Percentiles rank a stretch among this genome's conserved stretches.
Conservation (phyloP, 2,797 vertebrate genomes). For the Octomys mimax region DNA sequence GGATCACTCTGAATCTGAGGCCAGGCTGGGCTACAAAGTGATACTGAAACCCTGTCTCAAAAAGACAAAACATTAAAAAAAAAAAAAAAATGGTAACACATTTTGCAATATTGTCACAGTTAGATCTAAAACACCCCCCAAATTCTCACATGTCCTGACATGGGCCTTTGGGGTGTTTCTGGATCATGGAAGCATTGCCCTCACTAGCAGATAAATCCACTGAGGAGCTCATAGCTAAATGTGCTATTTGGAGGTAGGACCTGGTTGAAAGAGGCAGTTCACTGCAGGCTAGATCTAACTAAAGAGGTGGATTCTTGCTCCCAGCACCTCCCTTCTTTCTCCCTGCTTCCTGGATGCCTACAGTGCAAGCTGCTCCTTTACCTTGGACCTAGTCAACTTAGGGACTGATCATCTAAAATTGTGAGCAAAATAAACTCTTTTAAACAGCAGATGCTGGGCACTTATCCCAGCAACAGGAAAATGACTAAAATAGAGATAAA, state of each 20-base stretch:
- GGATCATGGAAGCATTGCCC: neutral
- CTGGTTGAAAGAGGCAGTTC: neutral
- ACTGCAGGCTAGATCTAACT: neutral
- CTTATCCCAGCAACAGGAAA: neutral
- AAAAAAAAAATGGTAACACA: neutral
- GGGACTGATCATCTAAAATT: neutral
- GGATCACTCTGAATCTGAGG: neutral
- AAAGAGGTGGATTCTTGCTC: neutral
- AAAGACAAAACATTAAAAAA: neutral
- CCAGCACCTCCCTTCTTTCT: neutral
- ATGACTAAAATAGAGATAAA: constrained; percentile 13
- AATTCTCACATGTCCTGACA: neutral
- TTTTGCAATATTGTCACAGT: neutral
- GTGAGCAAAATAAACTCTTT: neutral
- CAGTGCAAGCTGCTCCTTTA: neutral
- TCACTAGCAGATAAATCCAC: neutral
- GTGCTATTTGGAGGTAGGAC: neutral
- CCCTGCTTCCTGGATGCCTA: neutral
- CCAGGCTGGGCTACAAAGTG: neutral
- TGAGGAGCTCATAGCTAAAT: neutral
- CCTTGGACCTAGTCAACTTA: neutral
- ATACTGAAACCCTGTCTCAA: neutral
- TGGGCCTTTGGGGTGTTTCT: neutral
- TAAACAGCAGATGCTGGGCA: neutral
- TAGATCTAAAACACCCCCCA: neutral